Percentiles rank a stretch among this genome's conserved stretches.
phyloP scores from a whole-genome alignment of 2,113 vertebrate species.

The Ctenomys sociabilis region DNA sequence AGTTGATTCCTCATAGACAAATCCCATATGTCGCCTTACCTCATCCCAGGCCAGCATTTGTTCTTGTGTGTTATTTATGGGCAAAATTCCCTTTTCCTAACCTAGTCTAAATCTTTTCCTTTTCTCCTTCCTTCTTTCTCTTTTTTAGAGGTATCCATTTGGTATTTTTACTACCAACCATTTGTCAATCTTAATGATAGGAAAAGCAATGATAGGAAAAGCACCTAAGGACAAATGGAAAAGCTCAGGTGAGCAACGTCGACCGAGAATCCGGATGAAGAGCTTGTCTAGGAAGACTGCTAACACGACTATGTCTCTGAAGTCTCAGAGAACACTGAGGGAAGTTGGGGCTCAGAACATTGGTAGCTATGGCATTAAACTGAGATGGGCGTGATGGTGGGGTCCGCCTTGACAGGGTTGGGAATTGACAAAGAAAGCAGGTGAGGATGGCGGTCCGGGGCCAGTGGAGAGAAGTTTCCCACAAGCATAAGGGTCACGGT shows the following conservation, averaged over 20 bases:
- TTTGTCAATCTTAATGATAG: slow-evolving; percentile 21
- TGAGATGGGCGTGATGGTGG: background rate
- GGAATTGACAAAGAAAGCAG: background rate
- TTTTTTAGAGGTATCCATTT: background rate
- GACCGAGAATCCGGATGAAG: background rate
- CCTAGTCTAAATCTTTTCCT: slow-evolving; percentile 1
- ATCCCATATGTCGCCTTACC: slow-evolving; percentile 70
- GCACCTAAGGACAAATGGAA: background rate
- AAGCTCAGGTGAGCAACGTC: background rate
- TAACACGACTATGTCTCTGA: background rate
- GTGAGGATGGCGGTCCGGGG: background rate
- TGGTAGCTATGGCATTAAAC: background rate
- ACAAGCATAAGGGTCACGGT: background rate
- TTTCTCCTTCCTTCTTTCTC: background rate
- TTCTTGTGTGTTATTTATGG: slow-evolving; percentile 65
- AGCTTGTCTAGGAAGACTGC: background rate
- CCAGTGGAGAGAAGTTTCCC: background rate
- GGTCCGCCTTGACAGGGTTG: background rate
- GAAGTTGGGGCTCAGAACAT: background rate
- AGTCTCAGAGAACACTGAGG: background rate
- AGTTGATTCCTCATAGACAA: slow-evolving; percentile 71
- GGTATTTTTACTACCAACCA: background rate
- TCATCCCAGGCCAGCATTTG: slow-evolving; percentile 46
- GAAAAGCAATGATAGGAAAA: background rate
- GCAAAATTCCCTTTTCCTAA: slow-evolving; percentile 7